Evolutionary conservation across 2,113 vertebrate genomes (phyloP).

Genomic region (Muntiacus muntjak): DNA sequence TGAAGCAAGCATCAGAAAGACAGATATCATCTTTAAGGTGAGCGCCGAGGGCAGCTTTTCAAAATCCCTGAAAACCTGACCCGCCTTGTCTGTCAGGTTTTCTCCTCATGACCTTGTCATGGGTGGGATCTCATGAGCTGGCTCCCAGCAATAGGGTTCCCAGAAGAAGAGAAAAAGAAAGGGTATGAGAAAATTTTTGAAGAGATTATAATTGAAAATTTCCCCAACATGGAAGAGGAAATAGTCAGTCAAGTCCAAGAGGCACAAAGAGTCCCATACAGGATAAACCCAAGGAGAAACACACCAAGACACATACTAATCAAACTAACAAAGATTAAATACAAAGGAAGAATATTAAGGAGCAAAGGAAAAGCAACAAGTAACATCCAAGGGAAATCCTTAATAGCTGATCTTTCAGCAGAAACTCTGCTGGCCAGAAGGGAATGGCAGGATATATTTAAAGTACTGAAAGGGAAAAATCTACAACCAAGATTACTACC

Average conservation of each 20-base stretch:
- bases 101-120: too few species aligned
- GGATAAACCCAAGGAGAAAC: neutral
- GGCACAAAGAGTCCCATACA: neutral
- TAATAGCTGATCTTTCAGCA: neutral
- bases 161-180: neutral
- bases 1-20: too few species aligned
- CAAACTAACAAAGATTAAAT: neutral
- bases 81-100: too few species aligned
- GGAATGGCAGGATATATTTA: neutral
- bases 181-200: neutral
- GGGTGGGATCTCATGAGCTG: too few species aligned
- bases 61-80: too few species aligned
- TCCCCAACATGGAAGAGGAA: neutral
- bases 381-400: neutral
- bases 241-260: neutral
- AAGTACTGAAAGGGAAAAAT: neutral
- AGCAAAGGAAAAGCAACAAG: neutral
- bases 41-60: too few species aligned
- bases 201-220: neutral
- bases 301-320: neutral
- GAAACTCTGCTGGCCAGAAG: neutral
- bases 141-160: neutral
- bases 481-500: neutral
- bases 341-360: neutral
- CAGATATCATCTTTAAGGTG: too few species aligned